Evolutionary conservation across 2,888 invertebrate species (phyloP).

Genomic region (Eurytoma adleriae): DNA sequence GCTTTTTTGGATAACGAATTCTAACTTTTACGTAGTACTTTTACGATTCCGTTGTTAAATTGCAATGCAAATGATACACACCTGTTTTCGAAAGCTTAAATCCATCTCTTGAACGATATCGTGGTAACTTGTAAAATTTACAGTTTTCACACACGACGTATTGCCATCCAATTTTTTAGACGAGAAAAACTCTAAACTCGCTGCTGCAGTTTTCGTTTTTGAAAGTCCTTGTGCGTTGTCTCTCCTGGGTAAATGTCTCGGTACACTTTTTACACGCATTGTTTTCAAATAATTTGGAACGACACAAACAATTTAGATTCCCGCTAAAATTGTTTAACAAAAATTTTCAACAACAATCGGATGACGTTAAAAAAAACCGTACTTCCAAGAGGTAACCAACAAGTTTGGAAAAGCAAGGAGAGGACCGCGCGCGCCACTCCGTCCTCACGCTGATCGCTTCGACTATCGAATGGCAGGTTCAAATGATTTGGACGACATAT

Average conservation of each 20-base stretch:
- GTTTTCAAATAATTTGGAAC: constrained; percentile 48
- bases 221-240: constrained; percentile 32
- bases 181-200: constrained; percentile 25
- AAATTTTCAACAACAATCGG: not conserved
- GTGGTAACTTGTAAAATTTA: constrained; percentile 46
- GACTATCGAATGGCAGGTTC: constrained; percentile 50
- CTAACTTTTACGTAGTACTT: too few species aligned
- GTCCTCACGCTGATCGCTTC: constrained; percentile 43
- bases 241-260: constrained; percentile 62
- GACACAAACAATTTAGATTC: constrained; percentile 9
- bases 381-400: not conserved
- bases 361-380: not conserved
- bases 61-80: not conserved
- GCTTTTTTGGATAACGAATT: too few species aligned
- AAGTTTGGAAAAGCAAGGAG: not conserved
- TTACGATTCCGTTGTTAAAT: too few species aligned
- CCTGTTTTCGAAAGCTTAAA: constrained; percentile 30
- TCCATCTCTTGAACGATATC: constrained; percentile 50
- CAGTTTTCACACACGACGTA: constrained; percentile 30
- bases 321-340: not conserved
- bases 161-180: constrained; percentile 20
- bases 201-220: constrained; percentile 27
- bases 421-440: constrained; percentile 42
- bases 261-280: constrained; percentile 70
- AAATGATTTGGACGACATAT: constrained; percentile 16